Evolutionary conservation across 92 coral and sea anemone species (phyloP).

Genomic region (Epizoanthus scotinus): DNA sequence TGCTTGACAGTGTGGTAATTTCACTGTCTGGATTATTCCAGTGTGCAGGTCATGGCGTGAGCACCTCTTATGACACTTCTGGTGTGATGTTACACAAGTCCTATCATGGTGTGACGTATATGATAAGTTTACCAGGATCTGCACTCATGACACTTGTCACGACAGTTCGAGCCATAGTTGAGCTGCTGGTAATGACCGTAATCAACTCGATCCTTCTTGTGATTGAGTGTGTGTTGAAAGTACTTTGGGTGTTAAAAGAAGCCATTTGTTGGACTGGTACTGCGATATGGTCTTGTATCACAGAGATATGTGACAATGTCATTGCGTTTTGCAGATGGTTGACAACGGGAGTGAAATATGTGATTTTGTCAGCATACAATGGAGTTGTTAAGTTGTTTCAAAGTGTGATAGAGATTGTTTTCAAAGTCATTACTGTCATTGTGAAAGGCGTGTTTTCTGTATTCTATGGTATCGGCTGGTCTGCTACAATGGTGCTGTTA

Average conservation of each 20-base stretch:
- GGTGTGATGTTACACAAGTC: conserved; percentile 58
- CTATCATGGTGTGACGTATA: conserved; percentile 51
- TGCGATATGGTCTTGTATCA: conserved; percentile 38
- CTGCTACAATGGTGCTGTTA: neutral
- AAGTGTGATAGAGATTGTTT: conserved; percentile 6
- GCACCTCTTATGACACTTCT: conserved; percentile 48
- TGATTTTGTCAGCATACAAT: conserved; percentile 32
- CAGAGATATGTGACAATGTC: conserved; percentile 38
- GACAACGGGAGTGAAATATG: conserved; percentile 28
- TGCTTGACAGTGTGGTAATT: conserved; percentile 51
- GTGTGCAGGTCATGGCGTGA: conserved; percentile 46
- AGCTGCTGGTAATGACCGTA: conserved; percentile 57
- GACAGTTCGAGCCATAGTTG: conserved; percentile 59
- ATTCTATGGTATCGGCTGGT: conserved; percentile 12
- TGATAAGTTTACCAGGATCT: conserved; percentile 54
- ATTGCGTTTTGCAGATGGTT: conserved; percentile 29
- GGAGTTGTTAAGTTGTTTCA: neutral
- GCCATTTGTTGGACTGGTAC: conserved; percentile 21
- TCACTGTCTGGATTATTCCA: conserved; percentile 55
- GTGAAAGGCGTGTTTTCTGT: conserved; percentile 18
- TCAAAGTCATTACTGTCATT: conserved; percentile 1
- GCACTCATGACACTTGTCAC: conserved; percentile 52
- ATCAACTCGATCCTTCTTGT: conserved; percentile 60
- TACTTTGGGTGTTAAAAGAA: conserved; percentile 27
- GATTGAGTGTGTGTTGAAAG: conserved; percentile 41